Base-by-base conservation (phyloP, 2,797 vertebrate species). In the Rhinoraja longicauda region DNA sequence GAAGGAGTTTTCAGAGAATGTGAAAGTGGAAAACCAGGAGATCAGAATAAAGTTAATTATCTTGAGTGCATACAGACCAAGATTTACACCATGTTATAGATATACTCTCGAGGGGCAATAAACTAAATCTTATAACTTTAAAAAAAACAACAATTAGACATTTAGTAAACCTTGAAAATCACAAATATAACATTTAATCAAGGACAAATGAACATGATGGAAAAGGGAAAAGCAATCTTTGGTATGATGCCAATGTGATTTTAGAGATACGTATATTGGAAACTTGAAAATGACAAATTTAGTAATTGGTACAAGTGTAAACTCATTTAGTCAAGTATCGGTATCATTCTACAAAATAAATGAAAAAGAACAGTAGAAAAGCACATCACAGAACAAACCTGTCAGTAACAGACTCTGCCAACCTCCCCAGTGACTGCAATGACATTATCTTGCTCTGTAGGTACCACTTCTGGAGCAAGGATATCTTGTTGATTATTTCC, bases 371-470 rank as follows among this genome's bases (percentile, higher is more conserved):
- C 67, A 73, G 32, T 73, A 75, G 45, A 62, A 86, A 57, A 45
- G 45, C 62, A 53, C 26, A 59, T 59, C 70, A 92, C 15, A 2
- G 70, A 12, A 86, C 94, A 90, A 36, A 96, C 95, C 95, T 93
- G 95, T 96, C 67, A 95, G 93, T 45, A 95, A 94, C 77, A 96
- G 94, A 93, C 94, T 95, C 57, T 95, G 94, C 94, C 94, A 95
- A 92, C 93, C 94, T 93, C 94, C 67, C 93, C 94, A 15, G 94
- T 93, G 12, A 95, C 93, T 76, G 94, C 93, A 84, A 91, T 95
- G 88, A 95, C 94, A 64, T 93, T 64, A 2, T 32, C 93, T 86
- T 77, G 77, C 4, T 93, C 93, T 57, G 93, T 72, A 5, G 1
- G 88, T 93, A 96, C 94, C 94, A 95, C 94, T 94, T 95, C 94